Conservation (phyloP, 2,888 invertebrate species). For the Dynastes hyllus region DNA sequence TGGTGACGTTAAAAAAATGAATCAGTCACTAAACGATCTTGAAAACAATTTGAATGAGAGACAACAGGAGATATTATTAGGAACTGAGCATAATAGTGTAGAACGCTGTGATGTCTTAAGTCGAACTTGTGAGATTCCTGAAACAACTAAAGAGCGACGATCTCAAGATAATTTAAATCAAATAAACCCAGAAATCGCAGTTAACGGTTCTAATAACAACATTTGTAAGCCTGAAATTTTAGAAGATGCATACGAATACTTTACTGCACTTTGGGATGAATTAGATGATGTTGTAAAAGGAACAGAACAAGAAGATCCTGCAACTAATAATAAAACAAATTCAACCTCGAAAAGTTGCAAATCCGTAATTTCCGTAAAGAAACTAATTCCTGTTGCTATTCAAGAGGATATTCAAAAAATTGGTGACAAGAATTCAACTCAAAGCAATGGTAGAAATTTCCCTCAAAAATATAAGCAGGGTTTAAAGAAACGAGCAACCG, state of each 20-base stretch:
- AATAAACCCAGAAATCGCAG: background rate
- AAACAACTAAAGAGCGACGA: background rate
- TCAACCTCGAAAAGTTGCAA: background rate
- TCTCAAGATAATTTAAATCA: background rate
- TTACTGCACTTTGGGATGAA: background rate
- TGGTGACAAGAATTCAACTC: background rate
- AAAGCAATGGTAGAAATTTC: background rate
- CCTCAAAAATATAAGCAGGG: background rate
- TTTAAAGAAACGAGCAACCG: background rate
- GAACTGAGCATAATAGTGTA: background rate
- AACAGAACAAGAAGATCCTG: background rate
- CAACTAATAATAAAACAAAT: no score
- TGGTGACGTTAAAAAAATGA: no score
- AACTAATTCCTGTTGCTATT: background rate
- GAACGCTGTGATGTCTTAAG: background rate
- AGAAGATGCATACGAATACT: background rate
- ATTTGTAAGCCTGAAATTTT: background rate
- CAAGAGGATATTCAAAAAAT: background rate
- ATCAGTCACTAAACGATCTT: no score
- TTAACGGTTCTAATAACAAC: background rate
- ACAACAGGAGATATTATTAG: background rate
- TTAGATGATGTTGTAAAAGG: background rate
- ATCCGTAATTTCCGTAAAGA: background rate
- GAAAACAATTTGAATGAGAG: no score
- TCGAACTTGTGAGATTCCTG: background rate